Conservation (phyloP, 2,113 vertebrate genomes). For the Irena cyanogastra region DNA sequence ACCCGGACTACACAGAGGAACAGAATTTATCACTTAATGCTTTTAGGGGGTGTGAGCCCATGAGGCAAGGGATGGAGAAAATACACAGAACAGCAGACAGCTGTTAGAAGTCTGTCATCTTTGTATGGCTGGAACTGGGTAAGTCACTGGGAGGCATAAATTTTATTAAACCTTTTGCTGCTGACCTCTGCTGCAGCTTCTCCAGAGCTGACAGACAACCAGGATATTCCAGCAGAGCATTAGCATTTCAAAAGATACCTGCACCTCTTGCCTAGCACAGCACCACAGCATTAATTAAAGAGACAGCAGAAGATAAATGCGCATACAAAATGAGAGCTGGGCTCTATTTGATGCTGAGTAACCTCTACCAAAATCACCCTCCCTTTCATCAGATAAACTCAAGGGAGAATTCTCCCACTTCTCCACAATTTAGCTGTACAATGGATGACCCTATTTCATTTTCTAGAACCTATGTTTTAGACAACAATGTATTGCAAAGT, state of each 20-base stretch:
- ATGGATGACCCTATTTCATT: background rate
- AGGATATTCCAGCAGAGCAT: background rate
- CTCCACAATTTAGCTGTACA: background rate
- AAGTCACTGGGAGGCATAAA: background rate
- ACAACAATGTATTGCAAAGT: background rate
- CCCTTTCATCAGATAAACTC: background rate
- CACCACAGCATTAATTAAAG: constrained; percentile 12
- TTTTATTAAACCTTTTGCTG: background rate
- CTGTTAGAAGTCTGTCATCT: background rate
- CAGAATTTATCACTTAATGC: background rate
- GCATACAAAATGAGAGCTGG: background rate
- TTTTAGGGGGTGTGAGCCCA: background rate
- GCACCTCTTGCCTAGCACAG: background rate
- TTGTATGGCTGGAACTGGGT: background rate
- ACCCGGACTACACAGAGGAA: background rate
- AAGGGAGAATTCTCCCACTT: background rate
- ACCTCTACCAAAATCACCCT: background rate
- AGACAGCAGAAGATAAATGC: constrained; percentile 13
- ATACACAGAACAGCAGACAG: background rate
- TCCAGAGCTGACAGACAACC: background rate
- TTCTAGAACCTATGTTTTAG: background rate
- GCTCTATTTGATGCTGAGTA: background rate
- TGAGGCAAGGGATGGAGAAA: rapidly evolving
- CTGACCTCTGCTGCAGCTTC: constrained; percentile 4
- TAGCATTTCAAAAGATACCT: constrained; percentile 44